Base-by-base conservation (phyloP, 64 coral and sea anemone species). In the Porites lutea region DNA sequence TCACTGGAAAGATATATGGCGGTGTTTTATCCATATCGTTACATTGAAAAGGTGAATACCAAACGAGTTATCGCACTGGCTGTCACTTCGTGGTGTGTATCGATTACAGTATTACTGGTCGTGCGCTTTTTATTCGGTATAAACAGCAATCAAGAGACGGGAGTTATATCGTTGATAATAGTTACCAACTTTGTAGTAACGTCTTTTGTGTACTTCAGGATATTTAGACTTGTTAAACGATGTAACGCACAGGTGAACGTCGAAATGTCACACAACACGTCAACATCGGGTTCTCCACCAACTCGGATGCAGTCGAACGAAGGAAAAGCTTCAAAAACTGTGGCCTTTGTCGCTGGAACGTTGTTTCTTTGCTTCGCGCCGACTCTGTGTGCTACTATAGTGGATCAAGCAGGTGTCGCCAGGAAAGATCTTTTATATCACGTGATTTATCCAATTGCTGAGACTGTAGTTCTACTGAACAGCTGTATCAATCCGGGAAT, bases 11-110 rank as follows among this genome's bases (percentile, higher is more conserved):
- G 88, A 79, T 90, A 90, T 16, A 9, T 90, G 20, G 74, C 88
- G 37, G 88, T 90, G 19, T 90, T 90, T 90, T 68, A 79, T 90
- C 88, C 88, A n/a, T 90, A 75, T 54, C 13, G 59, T 72, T 90
- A 79, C 63, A 44, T 43, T 50, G 75, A 59, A 53, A 79, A 8
- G 58, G 88, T 79, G 15, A 79, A 58, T 50, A 46, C 48, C 3
- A 90, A 52, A 53, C 46, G 73, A 9, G 19, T 90, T 19, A 50
- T 79, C 13, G 16, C 45, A 12, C 48, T 67, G 3, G 48, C 15
- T 2, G 21, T 79, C 37, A 48, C 76, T 5, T n/a, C 58, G 15
- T 90, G 88, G 88, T n/a, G 10, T 2, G 51, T 67, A 2, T 65
- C 52, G 16, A 79, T 51, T 79, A 75, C 55, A 54, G 37, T 79